A percentile compares a stretch with the other conserved stretches of the same genome.
These are phyloP conservation scores for Arizona elegans DNA, from an alignment of 2,113 vertebrate species.

Conservation along the genomic window DNA sequence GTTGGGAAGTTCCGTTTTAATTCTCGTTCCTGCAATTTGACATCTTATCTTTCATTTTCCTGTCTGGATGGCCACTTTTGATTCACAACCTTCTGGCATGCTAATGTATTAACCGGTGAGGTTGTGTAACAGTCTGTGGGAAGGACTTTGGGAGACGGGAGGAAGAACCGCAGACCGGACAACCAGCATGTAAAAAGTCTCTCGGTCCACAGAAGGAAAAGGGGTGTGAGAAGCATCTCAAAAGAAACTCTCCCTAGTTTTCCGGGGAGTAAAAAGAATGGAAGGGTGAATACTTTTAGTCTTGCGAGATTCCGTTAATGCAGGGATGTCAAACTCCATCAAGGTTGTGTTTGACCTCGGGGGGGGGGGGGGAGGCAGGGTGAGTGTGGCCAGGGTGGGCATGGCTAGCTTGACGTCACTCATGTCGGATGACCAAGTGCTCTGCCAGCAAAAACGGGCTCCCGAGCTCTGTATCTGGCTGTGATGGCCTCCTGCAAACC, in stretches of 20 bases:
- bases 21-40: not conserved
- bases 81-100: fast-evolving
- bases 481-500: too few species aligned
- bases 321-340: too few species aligned
- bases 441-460: too few species aligned
- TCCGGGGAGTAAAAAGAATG: not conserved
- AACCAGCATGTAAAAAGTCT: not conserved
- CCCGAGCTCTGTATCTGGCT: too few species aligned
- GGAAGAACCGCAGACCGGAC: not conserved
- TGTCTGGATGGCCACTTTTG: not conserved
- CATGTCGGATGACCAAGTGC: too few species aligned
- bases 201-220: not conserved
- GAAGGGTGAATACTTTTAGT: not conserved
- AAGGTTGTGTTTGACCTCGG: too few species aligned
- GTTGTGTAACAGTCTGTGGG: not conserved
- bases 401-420: too few species aligned
- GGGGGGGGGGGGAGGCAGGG: fast-evolving
- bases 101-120: not conserved
- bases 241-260: not conserved
- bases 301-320: not conserved
- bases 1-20: fast-evolving
- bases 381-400: too few species aligned
- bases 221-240: not conserved
- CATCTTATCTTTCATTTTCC: conserved; percentile 2
- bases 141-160: not conserved